Conservation (phyloP, 2,797 vertebrate genomes). For the Falco cherrug region DNA sequence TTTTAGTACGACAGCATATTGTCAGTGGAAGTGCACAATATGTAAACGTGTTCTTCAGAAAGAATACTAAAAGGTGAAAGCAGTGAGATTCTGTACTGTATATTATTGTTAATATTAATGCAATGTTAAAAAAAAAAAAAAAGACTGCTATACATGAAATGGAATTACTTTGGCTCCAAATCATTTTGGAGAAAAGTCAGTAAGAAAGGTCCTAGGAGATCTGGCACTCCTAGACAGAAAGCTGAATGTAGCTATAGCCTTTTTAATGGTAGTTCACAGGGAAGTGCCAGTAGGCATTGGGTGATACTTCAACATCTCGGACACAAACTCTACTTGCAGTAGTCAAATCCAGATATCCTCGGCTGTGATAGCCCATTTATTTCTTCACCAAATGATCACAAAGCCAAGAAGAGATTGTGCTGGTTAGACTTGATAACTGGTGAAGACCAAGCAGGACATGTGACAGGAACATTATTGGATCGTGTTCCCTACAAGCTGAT, state of each 20-base stretch:
- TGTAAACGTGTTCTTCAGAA: not conserved
- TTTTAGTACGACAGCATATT: not conserved
- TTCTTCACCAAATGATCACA: not conserved
- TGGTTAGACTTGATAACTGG: not conserved
- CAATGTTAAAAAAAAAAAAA: not conserved
- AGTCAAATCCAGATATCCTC: not conserved
- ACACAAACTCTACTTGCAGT: not conserved
- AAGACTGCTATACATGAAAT: not conserved
- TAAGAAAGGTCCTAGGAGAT: not conserved
- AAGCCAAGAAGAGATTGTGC: not conserved
- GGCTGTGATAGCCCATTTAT: not conserved
- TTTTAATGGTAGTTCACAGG: not conserved
- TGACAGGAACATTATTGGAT: not conserved
- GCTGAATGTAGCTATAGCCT: not conserved
- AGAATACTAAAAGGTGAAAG: not conserved
- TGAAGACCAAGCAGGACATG: not conserved
- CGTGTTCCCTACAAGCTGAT: not conserved
- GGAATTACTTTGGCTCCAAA: not conserved
- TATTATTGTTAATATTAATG: not conserved
- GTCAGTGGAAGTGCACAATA: not conserved
- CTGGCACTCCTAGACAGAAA: not conserved
- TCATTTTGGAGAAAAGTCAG: not conserved
- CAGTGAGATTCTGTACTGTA: not conserved
- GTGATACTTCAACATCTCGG: not conserved
- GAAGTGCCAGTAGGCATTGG: not conserved